Evolutionary conservation across 1,140 invertebrate species (phyloP).

Genomic region (Galendromus occidentalis): DNA sequence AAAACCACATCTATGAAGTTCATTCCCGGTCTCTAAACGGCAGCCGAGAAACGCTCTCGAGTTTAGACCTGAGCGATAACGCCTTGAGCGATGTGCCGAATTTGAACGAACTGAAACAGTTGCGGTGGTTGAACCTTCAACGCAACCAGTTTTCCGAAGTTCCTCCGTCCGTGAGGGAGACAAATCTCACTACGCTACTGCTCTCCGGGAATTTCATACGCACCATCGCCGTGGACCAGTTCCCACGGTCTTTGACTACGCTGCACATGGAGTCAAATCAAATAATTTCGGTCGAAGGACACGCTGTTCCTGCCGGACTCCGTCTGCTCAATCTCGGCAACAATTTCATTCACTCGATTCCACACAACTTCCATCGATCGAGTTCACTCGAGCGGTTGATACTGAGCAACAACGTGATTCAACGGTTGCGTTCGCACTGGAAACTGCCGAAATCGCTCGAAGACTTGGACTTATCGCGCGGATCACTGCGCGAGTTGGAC

Average conservation of each 20-base stretch:
- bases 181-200: neutral
- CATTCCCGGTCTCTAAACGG: neutral
- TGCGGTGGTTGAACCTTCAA: neutral
- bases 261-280: neutral
- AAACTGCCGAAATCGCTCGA: neutral
- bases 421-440: neutral
- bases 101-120: neutral
- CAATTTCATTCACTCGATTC: neutral
- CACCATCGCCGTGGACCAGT: neutral
- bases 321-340: neutral
- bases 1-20: neutral
- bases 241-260: neutral
- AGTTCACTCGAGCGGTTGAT: neutral
- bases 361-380: neutral
- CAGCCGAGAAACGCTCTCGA: neutral
- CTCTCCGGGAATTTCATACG: neutral
- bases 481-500: neutral
- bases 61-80: conserved; percentile 4
- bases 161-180: neutral
- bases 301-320: neutral
- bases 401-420: neutral
- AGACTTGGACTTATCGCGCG: neutral
- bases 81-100: neutral
- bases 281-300: neutral
- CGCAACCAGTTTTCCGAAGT: neutral